Evolutionary conservation across 2,888 invertebrate genomes (phyloP).

Genomic region (Harpagoxenus sublaevis): DNA sequence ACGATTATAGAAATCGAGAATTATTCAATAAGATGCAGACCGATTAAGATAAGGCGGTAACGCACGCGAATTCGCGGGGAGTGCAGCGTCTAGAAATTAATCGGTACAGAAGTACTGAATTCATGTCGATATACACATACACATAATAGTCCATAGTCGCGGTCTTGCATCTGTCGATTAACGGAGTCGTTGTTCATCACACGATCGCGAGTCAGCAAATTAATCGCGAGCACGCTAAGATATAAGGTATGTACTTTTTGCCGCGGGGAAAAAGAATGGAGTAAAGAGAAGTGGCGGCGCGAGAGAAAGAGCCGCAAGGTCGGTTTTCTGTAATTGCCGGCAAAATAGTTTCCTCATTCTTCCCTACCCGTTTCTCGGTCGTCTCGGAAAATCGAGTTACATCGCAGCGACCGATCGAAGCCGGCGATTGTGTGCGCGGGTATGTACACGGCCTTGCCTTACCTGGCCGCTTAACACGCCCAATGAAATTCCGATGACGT

Average conservation of each 20-base stretch:
- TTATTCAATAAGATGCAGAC: background rate
- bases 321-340: slow-evolving; percentile 56
- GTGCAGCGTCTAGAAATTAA: background rate
- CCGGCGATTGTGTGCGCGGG: slow-evolving; percentile 49
- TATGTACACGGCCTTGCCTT: slow-evolving; percentile 55
- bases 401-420: slow-evolving; percentile 69
- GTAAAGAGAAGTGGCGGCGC: background rate
- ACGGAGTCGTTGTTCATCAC: slow-evolving; percentile 60
- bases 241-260: slow-evolving; percentile 36
- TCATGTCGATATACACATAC: background rate
- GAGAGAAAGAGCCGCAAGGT: slow-evolving; percentile 47
- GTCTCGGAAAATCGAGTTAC: slow-evolving; percentile 75
- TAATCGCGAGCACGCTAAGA: slow-evolving; percentile 57
- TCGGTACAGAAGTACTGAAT: background rate
- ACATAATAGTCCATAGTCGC: background rate
- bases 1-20: background rate
- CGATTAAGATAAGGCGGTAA: background rate
- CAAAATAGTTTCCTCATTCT: slow-evolving; percentile 52
- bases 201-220: slow-evolving; percentile 70
- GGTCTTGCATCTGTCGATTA: slow-evolving; percentile 38
- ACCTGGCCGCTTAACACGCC: slow-evolving; percentile 72
- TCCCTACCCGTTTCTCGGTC: slow-evolving; percentile 39
- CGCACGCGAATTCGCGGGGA: background rate
- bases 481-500: slow-evolving; percentile 76
- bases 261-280: slow-evolving; percentile 35